Evolutionary conservation across 1,140 invertebrate genomes (phyloP), one percentile per base, ranked within the genome.

Genomic region (Cotesia vestalis): DNA sequence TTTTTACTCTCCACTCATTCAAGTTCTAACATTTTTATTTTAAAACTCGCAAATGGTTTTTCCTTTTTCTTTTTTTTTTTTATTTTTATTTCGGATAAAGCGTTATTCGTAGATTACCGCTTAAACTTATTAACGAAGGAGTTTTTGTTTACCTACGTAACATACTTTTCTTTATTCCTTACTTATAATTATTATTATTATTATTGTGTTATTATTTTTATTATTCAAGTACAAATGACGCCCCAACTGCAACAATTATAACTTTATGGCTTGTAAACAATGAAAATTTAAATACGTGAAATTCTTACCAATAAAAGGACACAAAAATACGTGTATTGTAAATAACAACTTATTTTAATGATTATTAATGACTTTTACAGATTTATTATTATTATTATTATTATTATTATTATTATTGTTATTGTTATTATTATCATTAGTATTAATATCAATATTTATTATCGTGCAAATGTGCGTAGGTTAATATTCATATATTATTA

Each of bases 401-500:
- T 36, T 51, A 66, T 38, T 68, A 68, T 68, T 34, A 52, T 59
- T 27, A 46, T 46, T 46, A 46, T 46, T 46, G 2, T 46, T 46
- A 46, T 66, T 66, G 52, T 36, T 51, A 66, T 38, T 68, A 59
- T 68, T 34, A 52, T 59, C 38, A 68, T 27, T 27, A 57, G 12
- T 46, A 69, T 40, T 67, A 12, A 12, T 27, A 60, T 20, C 0
- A 46, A 46, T 46, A 46, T 9, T 6, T 9, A 69, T 69, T 70
- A 46, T 52, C 60, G 69, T 71, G 69, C 69, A 51, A 71, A 53
- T 71, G 69, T 71, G 61, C 62, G 35, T 9, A n/a, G 9, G 12
- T 63, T 2, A 9, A n/a, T 55, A 55, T 55, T 3, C 27, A n/a
- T 14, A 12, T 14, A 55, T 55, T n/a, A 55, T 55, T 14, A 14